Conservation (phyloP, 2,113 vertebrate genomes). For the Perccottus glenii region DNA sequence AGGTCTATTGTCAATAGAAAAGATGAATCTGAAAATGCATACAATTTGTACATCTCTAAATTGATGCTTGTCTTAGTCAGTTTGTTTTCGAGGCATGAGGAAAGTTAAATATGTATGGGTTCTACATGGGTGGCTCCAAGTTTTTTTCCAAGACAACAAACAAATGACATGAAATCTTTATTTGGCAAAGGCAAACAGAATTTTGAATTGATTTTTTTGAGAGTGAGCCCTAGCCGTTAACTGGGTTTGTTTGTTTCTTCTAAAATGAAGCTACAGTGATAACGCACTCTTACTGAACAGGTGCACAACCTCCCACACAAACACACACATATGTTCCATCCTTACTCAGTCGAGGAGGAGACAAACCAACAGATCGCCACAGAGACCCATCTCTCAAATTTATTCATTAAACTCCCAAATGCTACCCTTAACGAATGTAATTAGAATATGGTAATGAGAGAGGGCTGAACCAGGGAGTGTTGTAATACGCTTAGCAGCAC, state of each 20-base stretch:
- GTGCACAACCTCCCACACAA: constrained; percentile 6
- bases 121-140: constrained; percentile 58
- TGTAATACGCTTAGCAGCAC: constrained; percentile 76
- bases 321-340: constrained; percentile 30
- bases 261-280: constrained; percentile 44
- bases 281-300: constrained; percentile 14
- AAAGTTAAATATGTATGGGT: constrained; percentile 70
- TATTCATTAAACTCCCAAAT: constrained; percentile 81
- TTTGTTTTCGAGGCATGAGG: constrained; percentile 62
- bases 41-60: constrained; percentile 63
- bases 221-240: constrained; percentile 53
- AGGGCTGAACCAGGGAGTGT: constrained; percentile 77
- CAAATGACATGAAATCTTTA: constrained; percentile 75
- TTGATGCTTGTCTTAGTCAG: constrained; percentile 56
- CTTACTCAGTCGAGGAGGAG: constrained; percentile 55
- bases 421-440: constrained; percentile 79
- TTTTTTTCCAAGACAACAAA: constrained; percentile 57
- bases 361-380: constrained; percentile 75
- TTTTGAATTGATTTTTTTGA: constrained; percentile 59
- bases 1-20: constrained; percentile 29
- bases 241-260: constrained; percentile 65
- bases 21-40: constrained; percentile 41
- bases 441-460: constrained; percentile 81
- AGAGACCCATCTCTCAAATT: constrained; percentile 77
- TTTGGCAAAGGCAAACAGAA: constrained; percentile 68